A percentile compares a stretch with the other conserved stretches of the same genome.
These are phyloP conservation scores for Diorhabda carinulata DNA, from an alignment of 1,140 invertebrate species.

Conservation along the genomic window DNA sequence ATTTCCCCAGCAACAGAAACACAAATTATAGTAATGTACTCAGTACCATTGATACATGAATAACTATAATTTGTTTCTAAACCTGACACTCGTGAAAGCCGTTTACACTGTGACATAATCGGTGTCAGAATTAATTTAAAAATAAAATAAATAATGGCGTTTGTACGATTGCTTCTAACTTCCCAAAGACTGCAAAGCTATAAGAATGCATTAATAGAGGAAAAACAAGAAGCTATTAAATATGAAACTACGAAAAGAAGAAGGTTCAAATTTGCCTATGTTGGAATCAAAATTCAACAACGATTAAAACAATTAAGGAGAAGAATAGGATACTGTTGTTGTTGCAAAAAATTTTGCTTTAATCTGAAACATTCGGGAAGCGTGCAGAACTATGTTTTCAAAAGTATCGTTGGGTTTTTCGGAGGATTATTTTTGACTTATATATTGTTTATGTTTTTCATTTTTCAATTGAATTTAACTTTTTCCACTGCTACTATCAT, in stretches of 20 bases:
- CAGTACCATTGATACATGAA: too few relatives aligned
- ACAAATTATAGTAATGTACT: too few relatives aligned
- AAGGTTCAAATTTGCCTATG: conserved; percentile 34
- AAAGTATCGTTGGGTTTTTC: conserved; percentile 58
- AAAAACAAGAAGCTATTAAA: conserved; percentile 37
- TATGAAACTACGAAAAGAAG: conserved; percentile 19
- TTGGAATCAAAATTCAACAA: conserved; percentile 26
- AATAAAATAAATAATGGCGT: conserved; percentile 31
- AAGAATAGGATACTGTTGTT: conserved; percentile 26
- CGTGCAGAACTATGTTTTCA: conserved; percentile 58
- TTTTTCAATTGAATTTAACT: conserved; percentile 58
- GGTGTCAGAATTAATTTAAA: too few relatives aligned
- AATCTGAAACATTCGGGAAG: conserved; percentile 54
- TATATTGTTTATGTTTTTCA: conserved; percentile 61
- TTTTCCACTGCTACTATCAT: conserved; percentile 55
- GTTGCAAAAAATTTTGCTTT: conserved; percentile 35
- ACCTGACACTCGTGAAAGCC: too few relatives aligned
- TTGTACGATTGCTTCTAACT: conserved; percentile 36
- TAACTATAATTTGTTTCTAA: too few relatives aligned
- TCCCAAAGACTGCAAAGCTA: conserved; percentile 30
- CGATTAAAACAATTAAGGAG: conserved; percentile 29
- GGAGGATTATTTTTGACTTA: conserved; percentile 61
- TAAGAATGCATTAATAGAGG: conserved; percentile 31
- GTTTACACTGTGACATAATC: too few relatives aligned
- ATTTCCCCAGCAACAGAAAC: too few relatives aligned